Evolutionary conservation across 2,113 vertebrate genomes (phyloP).

Genomic region (Dicentrarchus labrax): DNA sequence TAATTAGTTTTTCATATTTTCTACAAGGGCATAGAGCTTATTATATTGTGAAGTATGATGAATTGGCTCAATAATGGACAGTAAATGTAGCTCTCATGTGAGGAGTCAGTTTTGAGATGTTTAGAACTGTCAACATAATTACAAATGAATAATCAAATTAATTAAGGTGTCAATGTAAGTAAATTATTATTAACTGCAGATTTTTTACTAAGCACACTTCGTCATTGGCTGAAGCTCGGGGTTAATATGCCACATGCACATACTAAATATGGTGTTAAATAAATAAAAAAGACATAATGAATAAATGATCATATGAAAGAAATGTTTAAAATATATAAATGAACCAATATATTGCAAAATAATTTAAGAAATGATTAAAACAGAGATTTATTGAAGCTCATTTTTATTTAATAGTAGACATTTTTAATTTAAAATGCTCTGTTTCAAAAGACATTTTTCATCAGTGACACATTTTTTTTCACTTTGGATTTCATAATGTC

Average conservation of each 20-base stretch:
- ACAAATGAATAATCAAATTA: background rate
- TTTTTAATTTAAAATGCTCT: background rate
- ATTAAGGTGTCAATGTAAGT: background rate
- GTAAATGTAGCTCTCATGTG: background rate
- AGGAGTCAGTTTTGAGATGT: background rate
- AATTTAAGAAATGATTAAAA: background rate
- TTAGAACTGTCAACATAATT: background rate
- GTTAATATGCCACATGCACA: background rate
- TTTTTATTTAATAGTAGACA: background rate
- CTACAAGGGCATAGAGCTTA: background rate
- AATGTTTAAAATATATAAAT: background rate
- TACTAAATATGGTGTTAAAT: background rate
- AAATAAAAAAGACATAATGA: background rate
- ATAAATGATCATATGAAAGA: background rate
- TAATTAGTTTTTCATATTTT: conserved; percentile 1
- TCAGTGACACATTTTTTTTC: background rate
- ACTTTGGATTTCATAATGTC: background rate
- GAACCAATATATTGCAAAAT: background rate
- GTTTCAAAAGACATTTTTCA: background rate
- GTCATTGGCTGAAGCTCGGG: background rate
- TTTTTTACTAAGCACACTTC: background rate
- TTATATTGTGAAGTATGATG: background rate
- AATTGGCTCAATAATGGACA: conserved; percentile 14
- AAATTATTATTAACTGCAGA: background rate
- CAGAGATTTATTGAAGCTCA: background rate